Conservation (phyloP, 1,140 invertebrate species). For the Aleiodes sp. region DNA sequence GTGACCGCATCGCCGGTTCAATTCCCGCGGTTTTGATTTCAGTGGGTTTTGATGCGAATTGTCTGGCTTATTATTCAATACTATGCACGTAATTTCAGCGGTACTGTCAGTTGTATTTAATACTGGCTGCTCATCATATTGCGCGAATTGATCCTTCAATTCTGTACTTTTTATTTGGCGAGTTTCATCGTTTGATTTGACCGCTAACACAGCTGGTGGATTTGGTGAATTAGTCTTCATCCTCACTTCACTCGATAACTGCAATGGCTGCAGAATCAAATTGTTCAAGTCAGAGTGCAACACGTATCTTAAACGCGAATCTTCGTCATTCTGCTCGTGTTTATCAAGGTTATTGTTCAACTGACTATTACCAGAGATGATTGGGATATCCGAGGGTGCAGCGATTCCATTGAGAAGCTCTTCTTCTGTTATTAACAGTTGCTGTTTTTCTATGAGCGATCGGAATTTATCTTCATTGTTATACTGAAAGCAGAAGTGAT, state of each 20-base stretch:
- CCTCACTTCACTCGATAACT: background rate
- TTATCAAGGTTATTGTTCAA: too few relatives aligned
- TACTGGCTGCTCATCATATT: background rate
- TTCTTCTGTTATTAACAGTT: constrained; percentile 36
- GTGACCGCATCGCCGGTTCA: constrained; percentile 51
- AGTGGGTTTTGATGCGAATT: constrained; percentile 18
- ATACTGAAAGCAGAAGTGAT: constrained; percentile 38
- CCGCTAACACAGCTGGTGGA: background rate
- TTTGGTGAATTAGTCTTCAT: background rate
- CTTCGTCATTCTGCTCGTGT: background rate
- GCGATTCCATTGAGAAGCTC: constrained; percentile 26
- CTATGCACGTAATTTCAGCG: background rate
- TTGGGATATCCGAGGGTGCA: too few relatives aligned
- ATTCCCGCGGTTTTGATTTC: constrained; percentile 4
- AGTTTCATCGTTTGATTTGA: too few relatives aligned
- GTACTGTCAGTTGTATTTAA: background rate
- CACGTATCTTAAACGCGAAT: constrained; percentile 18
- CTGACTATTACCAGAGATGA: too few relatives aligned
- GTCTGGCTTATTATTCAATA: background rate
- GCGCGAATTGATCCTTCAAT: background rate
- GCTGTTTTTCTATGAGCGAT: constrained; percentile 38
- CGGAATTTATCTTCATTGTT: constrained; percentile 45
- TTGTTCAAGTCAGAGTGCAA: constrained; percentile 38
- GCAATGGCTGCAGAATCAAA: constrained; percentile 38
- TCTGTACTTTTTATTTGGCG: too few relatives aligned